A percentile compares a stretch with the other conserved stretches of the same genome.
These are phyloP conservation scores for Ardeotis arabs DNA, from an alignment of 2,113 vertebrate species.

Conservation along the genomic window DNA sequence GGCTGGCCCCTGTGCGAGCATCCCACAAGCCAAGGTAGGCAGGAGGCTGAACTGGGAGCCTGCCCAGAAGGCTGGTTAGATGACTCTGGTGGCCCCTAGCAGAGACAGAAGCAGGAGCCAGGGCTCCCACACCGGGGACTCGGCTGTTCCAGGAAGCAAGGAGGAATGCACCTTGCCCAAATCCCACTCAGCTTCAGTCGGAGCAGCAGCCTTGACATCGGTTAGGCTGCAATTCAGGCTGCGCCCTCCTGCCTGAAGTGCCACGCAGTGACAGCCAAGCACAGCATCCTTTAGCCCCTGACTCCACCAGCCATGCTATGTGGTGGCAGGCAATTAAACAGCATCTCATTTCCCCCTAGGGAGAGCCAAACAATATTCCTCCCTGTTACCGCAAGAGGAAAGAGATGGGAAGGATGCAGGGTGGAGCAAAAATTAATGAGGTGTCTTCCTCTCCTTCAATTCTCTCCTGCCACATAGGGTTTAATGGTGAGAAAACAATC, in stretches of 20 bases:
- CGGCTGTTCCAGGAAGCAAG: neutral
- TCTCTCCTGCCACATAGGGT: neutral
- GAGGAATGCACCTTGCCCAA: neutral
- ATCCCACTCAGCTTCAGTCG: neutral
- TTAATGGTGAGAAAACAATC: neutral
- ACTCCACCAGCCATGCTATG: neutral
- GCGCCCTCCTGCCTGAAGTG: neutral
- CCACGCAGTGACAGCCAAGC: neutral
- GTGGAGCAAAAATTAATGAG: neutral
- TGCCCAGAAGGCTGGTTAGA: neutral
- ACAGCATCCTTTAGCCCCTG: neutral
- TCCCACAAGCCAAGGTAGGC: neutral
- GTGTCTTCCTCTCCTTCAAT: neutral
- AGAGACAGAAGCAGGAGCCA: neutral
- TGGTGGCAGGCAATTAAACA: neutral
- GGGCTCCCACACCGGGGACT: neutral
- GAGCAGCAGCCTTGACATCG: neutral
- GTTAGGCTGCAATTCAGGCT: neutral
- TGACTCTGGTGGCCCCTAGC: neutral
- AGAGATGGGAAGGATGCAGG: neutral
- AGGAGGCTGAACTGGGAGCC: neutral
- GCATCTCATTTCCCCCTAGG: neutral
- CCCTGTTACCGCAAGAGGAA: neutral
- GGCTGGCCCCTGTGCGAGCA: neutral
- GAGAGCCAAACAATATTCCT: neutral